A percentile compares a stretch with the other conserved stretches of the same genome.
phyloP scores from a whole-genome alignment of 2,797 vertebrate genomes.

The Triplophysa yarkandensis region DNA sequence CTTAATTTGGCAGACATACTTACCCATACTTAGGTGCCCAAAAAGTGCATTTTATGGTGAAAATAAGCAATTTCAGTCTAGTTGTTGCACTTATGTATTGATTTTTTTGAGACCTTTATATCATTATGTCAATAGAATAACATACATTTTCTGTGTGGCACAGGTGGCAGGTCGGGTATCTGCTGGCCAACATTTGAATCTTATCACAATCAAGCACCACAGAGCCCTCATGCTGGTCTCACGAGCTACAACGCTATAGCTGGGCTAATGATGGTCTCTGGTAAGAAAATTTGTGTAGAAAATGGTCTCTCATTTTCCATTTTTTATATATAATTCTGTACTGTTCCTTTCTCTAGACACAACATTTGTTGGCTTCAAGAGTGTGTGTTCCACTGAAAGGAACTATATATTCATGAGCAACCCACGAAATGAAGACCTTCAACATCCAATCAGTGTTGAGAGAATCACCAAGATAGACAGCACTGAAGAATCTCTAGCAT shows the following conservation, averaged over 20 bases:
- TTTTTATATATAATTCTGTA: not conserved
- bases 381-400: slow-evolving; percentile 74
- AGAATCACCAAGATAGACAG: no score
- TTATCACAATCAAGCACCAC: slow-evolving; percentile 76
- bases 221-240: slow-evolving; percentile 61
- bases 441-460: slow-evolving; percentile 81
- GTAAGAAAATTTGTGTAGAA: slow-evolving; percentile 65
- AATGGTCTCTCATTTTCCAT: not conserved
- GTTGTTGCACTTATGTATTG: not conserved
- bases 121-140: not conserved
- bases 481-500: no score
- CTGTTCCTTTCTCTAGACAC: slow-evolving; percentile 69
- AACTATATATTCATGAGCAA: slow-evolving; percentile 84
- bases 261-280: slow-evolving; percentile 78
- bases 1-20: no score
- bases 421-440: slow-evolving; percentile 83
- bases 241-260: slow-evolving; percentile 83
- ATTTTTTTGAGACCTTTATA: no score
- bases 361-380: slow-evolving; percentile 78
- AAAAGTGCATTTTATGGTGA: no score
- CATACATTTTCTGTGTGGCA: not conserved
- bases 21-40: no score
- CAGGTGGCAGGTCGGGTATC: slow-evolving; percentile 84
- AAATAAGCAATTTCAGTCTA: no score
- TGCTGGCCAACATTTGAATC: slow-evolving; percentile 84